A percentile compares a stretch with the other conserved stretches of the same genome.
These are phyloP conservation scores for Ivindomyrus marchei DNA, from an alignment of 2,113 vertebrate genomes.

Conservation along the genomic window DNA sequence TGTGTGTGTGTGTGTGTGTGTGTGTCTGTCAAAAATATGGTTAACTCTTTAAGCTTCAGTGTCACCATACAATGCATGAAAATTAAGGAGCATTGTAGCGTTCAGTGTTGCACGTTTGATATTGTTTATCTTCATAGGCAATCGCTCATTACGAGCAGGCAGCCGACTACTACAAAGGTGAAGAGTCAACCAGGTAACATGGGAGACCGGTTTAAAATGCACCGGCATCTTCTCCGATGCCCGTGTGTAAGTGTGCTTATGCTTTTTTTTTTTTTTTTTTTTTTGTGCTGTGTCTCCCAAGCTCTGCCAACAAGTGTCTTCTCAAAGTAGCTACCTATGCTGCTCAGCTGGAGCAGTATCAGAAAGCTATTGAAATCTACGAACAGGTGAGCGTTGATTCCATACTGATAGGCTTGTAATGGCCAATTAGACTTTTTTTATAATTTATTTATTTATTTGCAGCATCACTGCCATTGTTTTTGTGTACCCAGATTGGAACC, in stretches of 20 bases:
- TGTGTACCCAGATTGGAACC: slow-evolving; percentile 60
- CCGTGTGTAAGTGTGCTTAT: slow-evolving; percentile 6
- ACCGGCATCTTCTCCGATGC: neutral
- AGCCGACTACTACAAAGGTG: slow-evolving; percentile 89
- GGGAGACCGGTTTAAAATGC: neutral
- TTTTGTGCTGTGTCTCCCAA: slow-evolving; percentile 34
- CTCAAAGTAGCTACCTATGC: slow-evolving; percentile 85
- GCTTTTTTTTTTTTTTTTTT: neutral
- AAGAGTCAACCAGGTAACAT: slow-evolving; percentile 79
- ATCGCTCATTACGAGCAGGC: slow-evolving; percentile 88
- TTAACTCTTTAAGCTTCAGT: neutral
- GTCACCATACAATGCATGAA: neutral
- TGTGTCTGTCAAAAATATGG: neutral
- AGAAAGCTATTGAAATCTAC: slow-evolving; percentile 84
- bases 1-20: neutral
- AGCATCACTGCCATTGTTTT: neutral
- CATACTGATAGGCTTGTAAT: neutral
- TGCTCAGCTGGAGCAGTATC: slow-evolving; percentile 85
- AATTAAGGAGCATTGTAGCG: neutral
- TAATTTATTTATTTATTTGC: neutral
- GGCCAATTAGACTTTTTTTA: neutral
- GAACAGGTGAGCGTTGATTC: slow-evolving; percentile 65
- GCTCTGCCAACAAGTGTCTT: slow-evolving; percentile 90
- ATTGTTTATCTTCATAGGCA: slow-evolving; percentile 50
- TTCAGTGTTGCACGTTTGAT: neutral